These are phyloP conservation scores for Apamea crenata DNA, from an alignment of 2,888 invertebrate genomes.

Conservation along the genomic window DNA sequence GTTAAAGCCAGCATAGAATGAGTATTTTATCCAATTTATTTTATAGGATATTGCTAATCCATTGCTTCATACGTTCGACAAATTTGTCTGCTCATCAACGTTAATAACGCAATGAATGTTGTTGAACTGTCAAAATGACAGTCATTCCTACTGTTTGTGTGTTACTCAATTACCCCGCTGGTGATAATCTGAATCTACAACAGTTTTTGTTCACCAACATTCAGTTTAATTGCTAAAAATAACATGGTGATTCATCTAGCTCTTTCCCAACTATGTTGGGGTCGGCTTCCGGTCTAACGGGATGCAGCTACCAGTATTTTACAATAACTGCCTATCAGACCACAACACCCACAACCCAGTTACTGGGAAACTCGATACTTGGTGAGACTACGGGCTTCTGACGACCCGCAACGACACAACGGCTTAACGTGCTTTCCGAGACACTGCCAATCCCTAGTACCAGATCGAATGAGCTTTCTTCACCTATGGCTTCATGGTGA, in stretches of 20 bases:
- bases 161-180: too few species aligned
- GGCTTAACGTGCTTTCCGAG: background rate
- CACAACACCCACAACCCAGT: background rate
- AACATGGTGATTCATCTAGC: background rate
- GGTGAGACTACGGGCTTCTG: background rate
- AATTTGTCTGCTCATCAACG: too few species aligned
- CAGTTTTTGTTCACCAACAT: background rate
- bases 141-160: too few species aligned
- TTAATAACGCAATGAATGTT: too few species aligned
- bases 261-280: background rate
- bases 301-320: background rate
- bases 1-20: too few species aligned
- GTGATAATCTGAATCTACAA: background rate
- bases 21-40: background rate
- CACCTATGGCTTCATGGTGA: background rate
- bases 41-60: too few species aligned
- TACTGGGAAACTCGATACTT: background rate
- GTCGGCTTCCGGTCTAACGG: background rate
- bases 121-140: too few species aligned
- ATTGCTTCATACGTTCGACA: too few species aligned
- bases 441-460: background rate
- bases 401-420: background rate
- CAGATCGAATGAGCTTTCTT: background rate
- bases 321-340: background rate
- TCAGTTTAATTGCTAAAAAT: background rate